Base-by-base conservation (phyloP, 2,797 vertebrate genomes). In the Sebastes nivosus region DNA sequence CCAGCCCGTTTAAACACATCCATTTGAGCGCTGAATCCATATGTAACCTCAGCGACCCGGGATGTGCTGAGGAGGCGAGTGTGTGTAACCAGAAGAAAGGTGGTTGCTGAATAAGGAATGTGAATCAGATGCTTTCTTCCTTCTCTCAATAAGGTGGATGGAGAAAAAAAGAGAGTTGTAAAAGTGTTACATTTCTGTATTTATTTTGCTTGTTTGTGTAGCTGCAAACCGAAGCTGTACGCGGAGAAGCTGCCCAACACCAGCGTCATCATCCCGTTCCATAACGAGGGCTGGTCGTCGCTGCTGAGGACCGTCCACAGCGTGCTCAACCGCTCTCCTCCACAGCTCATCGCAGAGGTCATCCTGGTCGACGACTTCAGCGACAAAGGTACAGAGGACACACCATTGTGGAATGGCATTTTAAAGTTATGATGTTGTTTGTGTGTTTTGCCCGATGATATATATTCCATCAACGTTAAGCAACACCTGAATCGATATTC, bases 311-410 rank as follows among this genome's bases (percentile, higher is more conserved):
- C 98, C 0, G 97, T 99, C 4, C 98, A 99, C 96, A 99, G 98
- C 18, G 92, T 99, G 29, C 95, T 99, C 34, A 98, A 97, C 94
- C 98, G 98, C 79, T 98, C 98, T 0, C 98, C 98, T 0, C 95
- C 97, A 0, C 90, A 96, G 90, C 97, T 99, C 88, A 93, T 99
- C 22, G 96, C 96, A 0, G 98, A 99, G 95, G 80, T 99, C 60
- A 96, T 99, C 88, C 95, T 99, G 88, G 98, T 99, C 6, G 98
- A 99, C 55, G 98, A 99, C 96, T 99, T 97, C 97, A 99, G 98
- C 36, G 98, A 99, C 84, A 97, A 97, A 97, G 97, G 98, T 98
- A 91, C 24, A 1, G 25, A 30, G 24, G 11, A 50, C 61, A 20
- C 61, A 61, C 55, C 38, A 3, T 14, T 9, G 20, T 22, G 5